Conservation (phyloP, 2,888 invertebrate species). For the Sphaerophoria rueppellii region DNA sequence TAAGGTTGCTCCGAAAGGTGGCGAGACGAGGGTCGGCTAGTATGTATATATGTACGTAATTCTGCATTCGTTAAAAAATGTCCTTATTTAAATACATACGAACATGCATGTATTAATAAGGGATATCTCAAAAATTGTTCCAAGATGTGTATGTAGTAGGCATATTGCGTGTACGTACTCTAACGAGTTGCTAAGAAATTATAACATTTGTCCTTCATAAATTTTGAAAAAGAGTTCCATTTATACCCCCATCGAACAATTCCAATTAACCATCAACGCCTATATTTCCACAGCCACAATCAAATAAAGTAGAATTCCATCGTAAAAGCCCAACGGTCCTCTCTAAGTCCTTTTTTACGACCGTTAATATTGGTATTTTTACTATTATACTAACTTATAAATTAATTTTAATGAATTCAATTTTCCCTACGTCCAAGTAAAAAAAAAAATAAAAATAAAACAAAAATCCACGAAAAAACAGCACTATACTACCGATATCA, state of each 20-base stretch:
- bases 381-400: constrained; percentile 70
- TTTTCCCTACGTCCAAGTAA: constrained; percentile 57
- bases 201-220: constrained; percentile 55
- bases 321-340: constrained; percentile 49
- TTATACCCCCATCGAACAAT: constrained; percentile 73
- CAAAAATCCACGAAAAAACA: constrained; percentile 10
- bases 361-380: constrained; percentile 71
- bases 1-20: too few species aligned
- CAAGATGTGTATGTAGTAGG: too few species aligned
- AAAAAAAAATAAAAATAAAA: constrained; percentile 47
- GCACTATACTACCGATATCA: constrained; percentile 60
- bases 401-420: constrained; percentile 72
- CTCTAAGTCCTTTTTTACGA: constrained; percentile 67
- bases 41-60: too few species aligned
- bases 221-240: constrained; percentile 68
- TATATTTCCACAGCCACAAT: constrained; percentile 44
- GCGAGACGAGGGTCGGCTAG: too few species aligned
- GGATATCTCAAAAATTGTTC: too few species aligned
- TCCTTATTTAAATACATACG: too few species aligned
- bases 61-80: too few species aligned
- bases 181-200: constrained; percentile 51
- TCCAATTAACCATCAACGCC: constrained; percentile 72
- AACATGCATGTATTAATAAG: too few species aligned
- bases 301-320: constrained; percentile 37
- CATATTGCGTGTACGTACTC: constrained; percentile 50